A percentile compares a stretch with the other conserved stretches of the same genome.
Conservation (phyloP, 2,113 vertebrate species). For the Grammomys surdaster region DNA sequence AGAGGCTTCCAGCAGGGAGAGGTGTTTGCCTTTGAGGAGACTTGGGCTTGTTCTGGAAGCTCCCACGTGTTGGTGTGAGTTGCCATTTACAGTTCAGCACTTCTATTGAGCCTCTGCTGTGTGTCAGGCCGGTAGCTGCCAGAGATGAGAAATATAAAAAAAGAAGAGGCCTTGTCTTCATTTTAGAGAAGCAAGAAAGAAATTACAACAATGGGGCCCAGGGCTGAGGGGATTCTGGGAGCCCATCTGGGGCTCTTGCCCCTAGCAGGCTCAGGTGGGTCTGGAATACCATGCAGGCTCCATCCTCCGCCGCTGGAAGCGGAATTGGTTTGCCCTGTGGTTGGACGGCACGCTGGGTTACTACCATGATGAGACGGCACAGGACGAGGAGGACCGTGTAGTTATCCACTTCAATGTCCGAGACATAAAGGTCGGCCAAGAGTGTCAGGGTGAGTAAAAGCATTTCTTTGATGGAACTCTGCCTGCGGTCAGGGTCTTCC, state of each 20-base stretch:
- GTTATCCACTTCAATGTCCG: slow-evolving; percentile 90
- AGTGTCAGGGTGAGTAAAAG: slow-evolving; percentile 91
- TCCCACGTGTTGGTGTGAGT: background rate
- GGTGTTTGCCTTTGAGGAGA: slow-evolving; percentile 11
- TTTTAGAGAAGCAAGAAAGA: background rate
- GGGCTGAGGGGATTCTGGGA: background rate
- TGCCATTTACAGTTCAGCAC: background rate
- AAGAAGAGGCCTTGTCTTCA: background rate
- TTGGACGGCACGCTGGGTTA: slow-evolving; percentile 94
- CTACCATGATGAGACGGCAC: slow-evolving; percentile 91
- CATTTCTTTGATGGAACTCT: background rate
- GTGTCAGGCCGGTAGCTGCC: background rate
- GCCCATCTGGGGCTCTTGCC: background rate
- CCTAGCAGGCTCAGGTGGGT: background rate
- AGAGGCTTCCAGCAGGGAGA: background rate
- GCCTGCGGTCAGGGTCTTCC: background rate
- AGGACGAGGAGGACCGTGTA: slow-evolving; percentile 91
- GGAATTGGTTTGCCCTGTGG: slow-evolving; percentile 98
- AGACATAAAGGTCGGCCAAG: slow-evolving; percentile 90
- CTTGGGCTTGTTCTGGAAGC: background rate
- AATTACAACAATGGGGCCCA: background rate
- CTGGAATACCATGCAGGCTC: slow-evolving; percentile 84
- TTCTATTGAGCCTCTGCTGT: background rate
- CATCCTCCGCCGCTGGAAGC: slow-evolving; percentile 95
- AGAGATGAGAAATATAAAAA: background rate